Conservation (phyloP, 2,888 invertebrate species). For the Phaedon cochleariae region DNA sequence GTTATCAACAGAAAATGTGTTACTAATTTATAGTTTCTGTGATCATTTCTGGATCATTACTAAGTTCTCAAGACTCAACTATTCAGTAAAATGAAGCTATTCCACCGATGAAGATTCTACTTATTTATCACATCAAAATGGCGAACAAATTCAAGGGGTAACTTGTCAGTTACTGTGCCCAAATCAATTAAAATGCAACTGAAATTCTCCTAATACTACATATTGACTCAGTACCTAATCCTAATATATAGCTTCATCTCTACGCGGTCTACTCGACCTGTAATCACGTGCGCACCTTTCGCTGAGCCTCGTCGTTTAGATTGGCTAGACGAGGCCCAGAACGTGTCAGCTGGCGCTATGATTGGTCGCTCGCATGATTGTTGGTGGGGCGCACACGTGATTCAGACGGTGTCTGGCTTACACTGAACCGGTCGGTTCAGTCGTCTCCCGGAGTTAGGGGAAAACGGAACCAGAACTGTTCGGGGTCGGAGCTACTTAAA, state of each 20-base stretch:
- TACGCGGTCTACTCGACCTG: neutral
- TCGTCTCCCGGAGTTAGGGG: too few relatives aligned
- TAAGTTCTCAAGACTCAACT: neutral
- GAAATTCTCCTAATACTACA: conserved; percentile 27
- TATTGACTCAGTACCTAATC: conserved; percentile 37
- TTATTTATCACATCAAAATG: conserved; percentile 60
- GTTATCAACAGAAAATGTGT: neutral
- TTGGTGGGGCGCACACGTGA: neutral
- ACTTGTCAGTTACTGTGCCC: conserved; percentile 49
- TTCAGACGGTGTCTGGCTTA: too few relatives aligned
- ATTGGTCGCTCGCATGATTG: neutral
- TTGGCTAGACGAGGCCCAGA: neutral
- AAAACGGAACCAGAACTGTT: too few relatives aligned
- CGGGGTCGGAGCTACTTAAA: too few relatives aligned
- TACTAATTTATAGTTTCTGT: neutral
- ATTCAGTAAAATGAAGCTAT: conserved; percentile 35
- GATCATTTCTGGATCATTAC: conserved; percentile 7
- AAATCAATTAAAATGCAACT: conserved; percentile 5
- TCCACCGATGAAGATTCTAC: conserved; percentile 31
- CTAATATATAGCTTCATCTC: conserved; percentile 30
- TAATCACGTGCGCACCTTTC: neutral
- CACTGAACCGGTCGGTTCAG: too few relatives aligned
- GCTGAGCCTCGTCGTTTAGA: too few relatives aligned
- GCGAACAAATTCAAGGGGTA: conserved; percentile 59
- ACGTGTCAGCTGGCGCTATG: neutral